phyloP scores from a whole-genome alignment of 2,113 vertebrate species.

The Bungarus multicinctus region DNA sequence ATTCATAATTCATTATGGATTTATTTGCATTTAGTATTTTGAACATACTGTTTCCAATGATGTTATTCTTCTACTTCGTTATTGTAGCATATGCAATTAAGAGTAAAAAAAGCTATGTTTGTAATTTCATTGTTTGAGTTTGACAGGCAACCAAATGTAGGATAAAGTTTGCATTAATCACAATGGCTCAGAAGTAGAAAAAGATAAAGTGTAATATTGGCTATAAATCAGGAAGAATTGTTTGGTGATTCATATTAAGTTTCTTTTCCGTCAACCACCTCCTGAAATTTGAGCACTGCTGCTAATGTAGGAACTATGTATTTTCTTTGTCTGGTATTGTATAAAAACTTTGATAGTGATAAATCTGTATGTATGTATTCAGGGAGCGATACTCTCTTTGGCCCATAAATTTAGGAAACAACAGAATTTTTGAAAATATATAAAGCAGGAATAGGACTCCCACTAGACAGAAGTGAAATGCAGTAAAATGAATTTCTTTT shows the following conservation, averaged over 20 bases:
- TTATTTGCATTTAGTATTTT: not conserved
- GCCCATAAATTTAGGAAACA: conserved; percentile 60
- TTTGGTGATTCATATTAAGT: conserved; percentile 51
- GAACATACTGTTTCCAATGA: not conserved
- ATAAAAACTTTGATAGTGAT: conserved; percentile 19
- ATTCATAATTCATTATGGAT: not conserved
- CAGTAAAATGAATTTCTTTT: conserved; percentile 48
- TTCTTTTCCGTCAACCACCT: not conserved
- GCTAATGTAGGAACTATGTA: conserved; percentile 39
- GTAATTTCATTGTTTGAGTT: conserved; percentile 1
- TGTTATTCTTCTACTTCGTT: not conserved
- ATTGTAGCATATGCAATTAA: not conserved
- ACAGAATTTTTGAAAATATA: conserved; percentile 51
- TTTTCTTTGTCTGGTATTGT: conserved; percentile 16
- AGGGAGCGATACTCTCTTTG: conserved; percentile 26
- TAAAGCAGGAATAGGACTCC: conserved; percentile 59
- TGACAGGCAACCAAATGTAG: not conserved
- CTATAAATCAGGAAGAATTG: conserved; percentile 39
- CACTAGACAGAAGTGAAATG: conserved; percentile 50
- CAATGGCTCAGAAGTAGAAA: not conserved
- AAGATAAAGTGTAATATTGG: not conserved
- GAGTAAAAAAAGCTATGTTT: not conserved
- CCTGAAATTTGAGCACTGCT: conserved; percentile 10
- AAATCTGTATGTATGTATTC: conserved; percentile 19
- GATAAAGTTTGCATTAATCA: not conserved